These are phyloP conservation scores for Anguilla anguilla DNA, from an alignment of 2,797 vertebrate genomes.

Conservation along the genomic window DNA sequence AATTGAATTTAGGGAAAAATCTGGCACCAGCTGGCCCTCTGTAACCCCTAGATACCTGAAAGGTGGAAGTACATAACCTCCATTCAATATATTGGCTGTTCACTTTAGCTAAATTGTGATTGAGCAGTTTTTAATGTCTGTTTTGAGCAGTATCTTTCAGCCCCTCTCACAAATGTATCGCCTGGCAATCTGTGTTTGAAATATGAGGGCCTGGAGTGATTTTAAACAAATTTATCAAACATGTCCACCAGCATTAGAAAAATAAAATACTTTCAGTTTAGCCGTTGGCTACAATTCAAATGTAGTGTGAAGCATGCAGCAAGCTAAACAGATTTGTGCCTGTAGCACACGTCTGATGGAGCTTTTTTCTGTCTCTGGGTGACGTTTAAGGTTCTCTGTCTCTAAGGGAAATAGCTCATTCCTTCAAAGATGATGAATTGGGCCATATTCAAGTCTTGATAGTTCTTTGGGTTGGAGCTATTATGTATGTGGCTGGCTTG, in stretches of 20 bases:
- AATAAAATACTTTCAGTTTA: not conserved
- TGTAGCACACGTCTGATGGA: not conserved
- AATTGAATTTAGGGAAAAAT: not conserved
- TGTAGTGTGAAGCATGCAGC: not conserved
- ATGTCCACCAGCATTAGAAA: not conserved
- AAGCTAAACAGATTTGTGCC: conserved; percentile 11
- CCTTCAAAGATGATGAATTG: conserved; percentile 1
- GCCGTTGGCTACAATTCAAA: not conserved
- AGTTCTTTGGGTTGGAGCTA: not conserved
- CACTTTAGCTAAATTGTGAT: not conserved
- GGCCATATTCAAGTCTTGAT: not conserved
- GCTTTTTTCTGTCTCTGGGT: not conserved
- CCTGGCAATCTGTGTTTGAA: not conserved
- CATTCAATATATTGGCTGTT: not conserved
- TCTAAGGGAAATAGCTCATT: not conserved
- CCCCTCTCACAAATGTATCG: not conserved
- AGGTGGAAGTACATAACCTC: not conserved
- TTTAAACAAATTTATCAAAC: not conserved
- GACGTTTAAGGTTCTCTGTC: not conserved
- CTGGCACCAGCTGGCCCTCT: not conserved
- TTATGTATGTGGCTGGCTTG: not conserved
- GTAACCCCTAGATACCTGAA: not conserved
- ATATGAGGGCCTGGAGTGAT: not conserved
- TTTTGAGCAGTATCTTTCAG: not conserved
- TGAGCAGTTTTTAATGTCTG: not conserved